Evolutionary conservation across 2,797 vertebrate genomes (phyloP), one percentile per base, ranked within the genome.

Genomic region (Manis javanica): DNA sequence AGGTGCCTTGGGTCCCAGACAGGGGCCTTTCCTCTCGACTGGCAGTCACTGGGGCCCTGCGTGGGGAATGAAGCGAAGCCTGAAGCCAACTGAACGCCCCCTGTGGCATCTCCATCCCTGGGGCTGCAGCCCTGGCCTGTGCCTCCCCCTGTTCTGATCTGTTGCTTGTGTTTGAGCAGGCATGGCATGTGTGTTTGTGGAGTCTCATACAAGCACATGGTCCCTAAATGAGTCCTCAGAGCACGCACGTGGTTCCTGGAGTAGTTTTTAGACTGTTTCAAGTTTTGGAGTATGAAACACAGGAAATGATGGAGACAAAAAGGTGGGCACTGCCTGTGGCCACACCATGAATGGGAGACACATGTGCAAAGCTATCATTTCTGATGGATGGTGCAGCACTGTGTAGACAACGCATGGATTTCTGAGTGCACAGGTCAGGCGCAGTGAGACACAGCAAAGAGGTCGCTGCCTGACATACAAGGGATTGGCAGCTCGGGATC

Each of bases 1-100:
- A 97, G 92, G 95, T 93, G 96, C 96, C 95, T 95, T 49, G 66
- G 89, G 95, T 92, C 90, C 77, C 95, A 91, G 92, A 82, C 51
- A 3, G 23, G 91, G 84, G 72, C 66, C 81, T 83, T 96, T 89
- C 82, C 94, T 90, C 74, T 90, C 87, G n/a, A 26, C 55, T 61
- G 68, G 71, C 49, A 87, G 59, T 51, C 92, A 91, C 85, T 59
- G 85, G 78, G 91, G 87, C 83, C 85, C 53, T 63, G 87, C 53
- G 11, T 31, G 23, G n/a, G 81, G 72, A 55, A n/a, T 0, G 6
- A 69, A 85, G 92, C 66, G 84, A 59, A 81, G 26, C n/a, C 31
- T 14, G 42, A 69, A 72, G 90, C 57, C 68, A 78, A 88, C 55
- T 24, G 77, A 82, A 13, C 83, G 64, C 75, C 71, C 83, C 89